Conservation (phyloP, 2,797 vertebrate species). For the Tauraco hartlaubi region DNA sequence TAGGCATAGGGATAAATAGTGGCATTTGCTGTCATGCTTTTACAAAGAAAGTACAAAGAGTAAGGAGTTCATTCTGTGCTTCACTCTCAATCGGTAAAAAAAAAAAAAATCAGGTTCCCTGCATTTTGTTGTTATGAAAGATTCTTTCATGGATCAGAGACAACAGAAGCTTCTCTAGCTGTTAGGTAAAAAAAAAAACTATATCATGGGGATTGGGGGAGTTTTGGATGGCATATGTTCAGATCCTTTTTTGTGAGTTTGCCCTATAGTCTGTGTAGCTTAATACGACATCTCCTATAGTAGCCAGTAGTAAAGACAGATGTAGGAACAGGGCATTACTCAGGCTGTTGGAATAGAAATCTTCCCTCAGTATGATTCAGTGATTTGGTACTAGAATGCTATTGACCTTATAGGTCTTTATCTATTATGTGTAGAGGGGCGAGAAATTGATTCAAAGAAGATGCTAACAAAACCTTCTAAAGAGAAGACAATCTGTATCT, state of each 20-base stretch:
- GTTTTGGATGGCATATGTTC: accelerated
- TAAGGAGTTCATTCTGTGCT: background rate
- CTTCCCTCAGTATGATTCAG: background rate
- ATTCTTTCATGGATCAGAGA: background rate
- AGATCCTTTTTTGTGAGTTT: background rate
- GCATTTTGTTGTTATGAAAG: background rate
- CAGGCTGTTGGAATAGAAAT: background rate
- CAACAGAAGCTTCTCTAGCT: background rate
- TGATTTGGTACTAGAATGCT: background rate
- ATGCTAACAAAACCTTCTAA: background rate
- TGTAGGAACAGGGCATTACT: background rate
- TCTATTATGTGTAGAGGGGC: accelerated
- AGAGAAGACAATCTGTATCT: accelerated
- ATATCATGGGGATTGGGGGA: accelerated
- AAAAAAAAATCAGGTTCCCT: background rate
- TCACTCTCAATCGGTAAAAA: background rate
- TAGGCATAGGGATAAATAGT: background rate
- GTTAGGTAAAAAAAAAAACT: background rate
- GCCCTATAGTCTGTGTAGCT: background rate
- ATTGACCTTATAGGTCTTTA: background rate
- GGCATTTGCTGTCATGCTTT: background rate
- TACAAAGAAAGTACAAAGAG: background rate
- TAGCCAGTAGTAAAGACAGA: background rate
- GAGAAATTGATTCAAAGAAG: background rate
- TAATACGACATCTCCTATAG: accelerated